Evolutionary conservation across 2,113 vertebrate species (phyloP), one percentile per base, ranked within the genome.

Genomic region (Melanotaenia duboulayi): DNA sequence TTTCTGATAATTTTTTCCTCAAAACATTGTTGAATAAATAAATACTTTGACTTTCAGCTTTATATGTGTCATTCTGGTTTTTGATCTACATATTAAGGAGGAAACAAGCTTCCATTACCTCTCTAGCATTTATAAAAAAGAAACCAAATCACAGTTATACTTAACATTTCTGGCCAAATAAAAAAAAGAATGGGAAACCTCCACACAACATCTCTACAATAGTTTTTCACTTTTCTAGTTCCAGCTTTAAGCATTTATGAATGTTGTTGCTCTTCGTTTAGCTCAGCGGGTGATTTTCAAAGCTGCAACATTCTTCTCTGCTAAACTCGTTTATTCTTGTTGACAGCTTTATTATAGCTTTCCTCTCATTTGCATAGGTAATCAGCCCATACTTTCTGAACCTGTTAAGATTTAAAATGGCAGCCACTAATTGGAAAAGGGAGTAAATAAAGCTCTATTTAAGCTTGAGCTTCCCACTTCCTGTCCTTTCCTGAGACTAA

Each of bases 321-420:
- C 73, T 80, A 42, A 74, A 74, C 37, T 61, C 42, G 51, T 83
- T 86, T 63, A 73, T 85, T 89, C 65, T 67, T 71, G 69, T 61
- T 84, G 88, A 89, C 88, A 86, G 87, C 78, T 85, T 88, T 89
- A 87, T 92, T 84, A 89, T 64, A 78, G 76, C 76, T 71, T 79
- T 63, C 74, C 11, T 0, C 82, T 87, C 72, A 89, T 89, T 91
- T 87, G 85, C 91, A 88, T 89, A 84, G 68, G 81, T 85, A 89
- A 89, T 91, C 80, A 88, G 83, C 71, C 70, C 58, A 62, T 62
- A 67, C 50, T 86, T 87, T 79, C 72, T 63, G 58, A 83, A 81
- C 82, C 69, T 79, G 80, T 79, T 85, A 65, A 82, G 65, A 75
- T 89, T 73, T 76, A 86, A 79, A 63, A 86, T 86, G 86, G 83